Evolutionary conservation across 2,888 invertebrate species (phyloP).

Genomic region (Agrilus biguttatus): DNA sequence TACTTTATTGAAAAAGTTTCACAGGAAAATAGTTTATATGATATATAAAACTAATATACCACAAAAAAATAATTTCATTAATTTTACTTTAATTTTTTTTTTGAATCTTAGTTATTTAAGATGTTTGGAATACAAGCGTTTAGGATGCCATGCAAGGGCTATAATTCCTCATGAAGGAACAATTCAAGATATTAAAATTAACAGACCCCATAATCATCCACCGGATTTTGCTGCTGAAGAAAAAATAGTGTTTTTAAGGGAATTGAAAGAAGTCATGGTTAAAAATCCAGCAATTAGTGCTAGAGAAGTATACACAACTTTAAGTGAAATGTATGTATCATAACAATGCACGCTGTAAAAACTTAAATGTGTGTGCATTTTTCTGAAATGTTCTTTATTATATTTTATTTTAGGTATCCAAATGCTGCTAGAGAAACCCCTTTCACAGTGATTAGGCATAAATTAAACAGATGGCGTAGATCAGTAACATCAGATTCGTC

Average conservation of each 20-base stretch:
- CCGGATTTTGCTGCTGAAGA: conserved; percentile 28
- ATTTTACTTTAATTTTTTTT: neutral
- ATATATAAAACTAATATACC: neutral
- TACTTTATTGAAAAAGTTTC: too few species aligned
- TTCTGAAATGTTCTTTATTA: neutral
- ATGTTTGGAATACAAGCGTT: conserved; percentile 27
- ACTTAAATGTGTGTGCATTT: neutral
- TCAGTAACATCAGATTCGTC: neutral
- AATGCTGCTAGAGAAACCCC: conserved; percentile 25
- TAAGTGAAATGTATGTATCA: conserved; percentile 22
- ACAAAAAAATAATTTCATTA: neutral
- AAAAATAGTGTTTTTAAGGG: conserved; percentile 26
- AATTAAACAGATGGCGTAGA: conserved; percentile 21
- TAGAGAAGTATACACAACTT: conserved; percentile 20
- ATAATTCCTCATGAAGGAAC: conserved; percentile 25
- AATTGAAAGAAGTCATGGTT: conserved; percentile 23
- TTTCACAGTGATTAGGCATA: conserved; percentile 22
- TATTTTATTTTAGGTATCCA: conserved; percentile 21
- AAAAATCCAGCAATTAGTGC: conserved; percentile 19
- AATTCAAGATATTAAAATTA: conserved; percentile 25
- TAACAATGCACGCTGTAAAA: too few species aligned
- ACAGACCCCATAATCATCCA: conserved; percentile 27
- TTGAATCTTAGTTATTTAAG: conserved; percentile 21
- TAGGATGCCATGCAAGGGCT: conserved; percentile 28
- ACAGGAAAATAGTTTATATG: neutral